phyloP scores from a whole-genome alignment of 1,140 invertebrate genomes.

The Zeugodacus cucurbitae region DNA sequence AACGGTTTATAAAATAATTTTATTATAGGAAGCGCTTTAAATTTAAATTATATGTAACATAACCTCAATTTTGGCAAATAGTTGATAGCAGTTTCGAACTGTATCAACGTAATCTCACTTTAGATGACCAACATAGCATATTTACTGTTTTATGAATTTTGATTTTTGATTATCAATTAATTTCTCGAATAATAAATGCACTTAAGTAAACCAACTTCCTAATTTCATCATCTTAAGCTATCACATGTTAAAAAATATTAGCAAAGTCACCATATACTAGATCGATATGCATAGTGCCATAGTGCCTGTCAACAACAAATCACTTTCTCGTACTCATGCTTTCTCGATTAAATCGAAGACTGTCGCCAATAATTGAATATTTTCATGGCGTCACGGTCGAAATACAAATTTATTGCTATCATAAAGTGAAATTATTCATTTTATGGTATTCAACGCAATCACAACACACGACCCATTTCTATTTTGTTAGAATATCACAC shows the following conservation, averaged over 20 bases:
- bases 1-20: no score
- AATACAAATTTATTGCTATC: background rate
- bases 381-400: background rate
- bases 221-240: background rate
- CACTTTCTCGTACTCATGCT: background rate
- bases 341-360: background rate
- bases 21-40: no score
- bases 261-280: background rate
- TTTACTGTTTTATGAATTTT: no score
- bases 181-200: no score
- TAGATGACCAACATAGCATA: no score
- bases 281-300: background rate
- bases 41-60: no score
- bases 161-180: no score
- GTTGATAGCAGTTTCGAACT: no score
- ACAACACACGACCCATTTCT: background rate
- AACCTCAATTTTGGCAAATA: no score
- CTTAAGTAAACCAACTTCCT: no score
- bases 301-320: background rate
- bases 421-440: background rate
- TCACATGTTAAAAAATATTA: background rate
- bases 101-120: no score
- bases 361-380: conserved; percentile 11
- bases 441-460: background rate
- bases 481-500: background rate